Evolutionary conservation across 1,140 invertebrate species (phyloP), one percentile per base, ranked within the genome.

Genomic region (Chironomus tepperi): DNA sequence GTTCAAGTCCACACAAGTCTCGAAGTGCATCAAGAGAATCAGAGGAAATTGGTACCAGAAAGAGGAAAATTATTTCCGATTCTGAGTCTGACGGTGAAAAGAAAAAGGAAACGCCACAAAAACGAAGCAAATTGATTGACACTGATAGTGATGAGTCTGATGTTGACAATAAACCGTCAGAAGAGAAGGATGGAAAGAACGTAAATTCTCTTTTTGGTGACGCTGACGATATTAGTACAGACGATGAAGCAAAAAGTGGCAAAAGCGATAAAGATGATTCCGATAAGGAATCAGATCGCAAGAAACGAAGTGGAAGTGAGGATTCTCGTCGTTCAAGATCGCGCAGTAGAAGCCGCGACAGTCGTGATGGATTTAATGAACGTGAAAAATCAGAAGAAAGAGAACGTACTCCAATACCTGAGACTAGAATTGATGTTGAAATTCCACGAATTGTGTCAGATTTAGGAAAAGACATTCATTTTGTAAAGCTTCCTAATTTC

Each of bases 391-490:
- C 89, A 74, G 88, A 90, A 78, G 89, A 92, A 78, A 88, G 89
- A 77, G 90, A 91, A 78, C 88, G 89, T 67, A 90, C 93, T 77
- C 89, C 89, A 16, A 86, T 90, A 21, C 94, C 94, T 42, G 96
- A 98, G 84, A 98, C 96, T 0, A 86, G 94, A 79, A 98, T 98
- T 74, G 96, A 98, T 80, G 96, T 97, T 0, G 95, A 98, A 84
- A 97, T 98, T 79, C 96, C 97, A 0, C 93, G 96, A 83, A 98
- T 98, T 76, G 90, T 89, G 73, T 94, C 95, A 9, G 93, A 98
- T 83, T 85, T 98, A 1, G 96, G 96, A 43, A 90, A 90, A 76
- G 93, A 96, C 78, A 86, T 98, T 77, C 94, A 98, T 81, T 98
- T 98, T 81, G 95, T 99, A 0, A 97, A 97, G 83, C 79, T 97